Conservation (phyloP, 2,113 vertebrate genomes). For the Macrotis lagotis region DNA sequence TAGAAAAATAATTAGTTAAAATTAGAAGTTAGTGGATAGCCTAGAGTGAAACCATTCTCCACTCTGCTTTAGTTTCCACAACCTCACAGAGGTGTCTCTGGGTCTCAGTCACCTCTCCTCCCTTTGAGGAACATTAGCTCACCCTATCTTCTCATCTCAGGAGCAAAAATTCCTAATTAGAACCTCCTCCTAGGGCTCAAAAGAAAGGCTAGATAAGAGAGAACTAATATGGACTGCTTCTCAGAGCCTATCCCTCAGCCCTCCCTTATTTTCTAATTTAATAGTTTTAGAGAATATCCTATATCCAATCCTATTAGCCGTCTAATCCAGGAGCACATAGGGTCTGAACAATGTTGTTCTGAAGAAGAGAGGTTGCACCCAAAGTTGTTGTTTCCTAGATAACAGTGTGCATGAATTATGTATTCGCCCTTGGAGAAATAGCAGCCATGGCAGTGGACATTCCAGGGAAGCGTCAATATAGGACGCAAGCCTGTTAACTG, state of each 20-base stretch:
- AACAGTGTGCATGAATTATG: background rate
- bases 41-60: background rate
- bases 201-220: background rate
- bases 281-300: background rate
- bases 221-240: background rate
- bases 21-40: background rate
- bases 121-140: background rate
- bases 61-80: background rate
- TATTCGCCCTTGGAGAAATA: too few species aligned
- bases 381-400: background rate
- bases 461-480: too few species aligned
- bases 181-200: background rate
- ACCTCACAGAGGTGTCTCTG: background rate
- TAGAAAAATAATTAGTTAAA: background rate
- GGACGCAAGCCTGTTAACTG: too few species aligned
- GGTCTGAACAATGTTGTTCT: background rate
- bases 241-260: background rate
- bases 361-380: background rate
- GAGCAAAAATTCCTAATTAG: background rate
- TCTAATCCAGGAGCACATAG: background rate
- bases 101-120: background rate
- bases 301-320: background rate
- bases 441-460: too few species aligned
- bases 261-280: background rate
- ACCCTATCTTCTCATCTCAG: background rate